A percentile compares a stretch with the other conserved stretches of the same genome.
These are phyloP conservation scores for Lophura nycthemera DNA, from an alignment of 2,113 vertebrate species.

Conservation along the genomic window DNA sequence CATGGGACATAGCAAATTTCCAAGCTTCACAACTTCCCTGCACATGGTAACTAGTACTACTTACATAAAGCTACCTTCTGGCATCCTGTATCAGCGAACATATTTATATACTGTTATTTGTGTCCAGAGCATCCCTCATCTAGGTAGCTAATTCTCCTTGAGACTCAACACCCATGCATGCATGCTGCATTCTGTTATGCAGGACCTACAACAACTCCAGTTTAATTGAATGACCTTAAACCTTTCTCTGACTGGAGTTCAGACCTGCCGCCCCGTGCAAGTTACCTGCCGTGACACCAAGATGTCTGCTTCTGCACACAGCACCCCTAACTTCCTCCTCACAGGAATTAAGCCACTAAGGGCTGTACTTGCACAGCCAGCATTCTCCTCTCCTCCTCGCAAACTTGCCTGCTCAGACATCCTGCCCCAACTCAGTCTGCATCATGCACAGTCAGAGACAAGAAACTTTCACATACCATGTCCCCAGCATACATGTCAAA, in stretches of 20 bases:
- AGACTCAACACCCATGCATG: background rate
- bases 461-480: background rate
- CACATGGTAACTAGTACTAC: background rate
- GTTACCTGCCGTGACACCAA: rapidly evolving
- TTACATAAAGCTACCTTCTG: background rate
- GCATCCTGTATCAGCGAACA: background rate
- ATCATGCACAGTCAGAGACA: background rate
- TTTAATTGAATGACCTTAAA: background rate
- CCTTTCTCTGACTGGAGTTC: background rate
- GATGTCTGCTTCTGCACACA: background rate
- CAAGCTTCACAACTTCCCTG: background rate
- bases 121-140: background rate
- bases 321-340: background rate
- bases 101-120: background rate
- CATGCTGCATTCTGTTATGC: background rate
- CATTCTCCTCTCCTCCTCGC: background rate
- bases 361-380: background rate
- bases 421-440: background rate
- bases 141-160: background rate
- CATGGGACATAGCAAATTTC: background rate
- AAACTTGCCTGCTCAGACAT: background rate
- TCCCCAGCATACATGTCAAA: background rate
- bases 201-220: background rate
- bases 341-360: background rate
- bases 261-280: background rate